Evolutionary conservation across 2,888 invertebrate genomes (phyloP).

Genomic region (Scaptomyza reducta): DNA sequence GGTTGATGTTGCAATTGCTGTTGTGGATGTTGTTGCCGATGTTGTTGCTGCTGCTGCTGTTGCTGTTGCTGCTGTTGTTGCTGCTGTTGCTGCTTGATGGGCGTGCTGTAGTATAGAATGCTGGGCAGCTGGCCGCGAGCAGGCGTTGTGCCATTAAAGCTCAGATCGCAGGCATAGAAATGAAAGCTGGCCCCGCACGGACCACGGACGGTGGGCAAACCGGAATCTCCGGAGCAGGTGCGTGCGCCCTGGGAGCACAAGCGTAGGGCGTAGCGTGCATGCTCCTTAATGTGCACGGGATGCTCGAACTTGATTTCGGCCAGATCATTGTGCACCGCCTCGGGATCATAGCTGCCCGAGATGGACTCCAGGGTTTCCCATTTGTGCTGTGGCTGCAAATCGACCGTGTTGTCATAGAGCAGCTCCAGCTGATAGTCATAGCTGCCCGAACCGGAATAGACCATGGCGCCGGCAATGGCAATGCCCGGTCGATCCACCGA

Average conservation of each 20-base stretch:
- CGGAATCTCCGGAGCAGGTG: conserved; percentile 97
- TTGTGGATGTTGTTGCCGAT: conserved; percentile 14
- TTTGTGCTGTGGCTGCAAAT: conserved; percentile 86
- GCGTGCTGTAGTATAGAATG: conserved; percentile 89
- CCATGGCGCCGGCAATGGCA: conserved; percentile 93
- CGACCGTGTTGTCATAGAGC: conserved; percentile 89
- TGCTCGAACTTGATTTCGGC: conserved; percentile 96
- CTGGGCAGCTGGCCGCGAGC: conserved; percentile 97
- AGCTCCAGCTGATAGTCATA: conserved; percentile 97
- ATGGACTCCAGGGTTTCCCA: conserved; percentile 95
- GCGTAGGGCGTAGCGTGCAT: conserved; percentile 94
- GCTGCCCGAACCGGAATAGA: conserved; percentile 94
- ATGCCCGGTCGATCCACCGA: conserved; percentile 96
- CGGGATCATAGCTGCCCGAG: conserved; percentile 92
- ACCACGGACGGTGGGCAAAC: conserved; percentile 93
- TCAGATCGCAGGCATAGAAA: conserved; percentile 95
- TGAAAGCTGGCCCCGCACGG: conserved; percentile 96
- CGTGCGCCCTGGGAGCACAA: conserved; percentile 95
- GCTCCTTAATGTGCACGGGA: conserved; percentile 94
- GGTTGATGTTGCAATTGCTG: conserved; percentile 59
- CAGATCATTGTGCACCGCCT: conserved; percentile 94
- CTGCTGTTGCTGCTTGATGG: conserved; percentile 79
- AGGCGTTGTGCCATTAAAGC: conserved; percentile 98
- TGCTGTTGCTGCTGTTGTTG: conserved; percentile 34
- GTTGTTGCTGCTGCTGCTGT: conserved; percentile 14